phyloP scores from a whole-genome alignment of 2,888 invertebrate species.

The Opisthograptis luteolata region DNA sequence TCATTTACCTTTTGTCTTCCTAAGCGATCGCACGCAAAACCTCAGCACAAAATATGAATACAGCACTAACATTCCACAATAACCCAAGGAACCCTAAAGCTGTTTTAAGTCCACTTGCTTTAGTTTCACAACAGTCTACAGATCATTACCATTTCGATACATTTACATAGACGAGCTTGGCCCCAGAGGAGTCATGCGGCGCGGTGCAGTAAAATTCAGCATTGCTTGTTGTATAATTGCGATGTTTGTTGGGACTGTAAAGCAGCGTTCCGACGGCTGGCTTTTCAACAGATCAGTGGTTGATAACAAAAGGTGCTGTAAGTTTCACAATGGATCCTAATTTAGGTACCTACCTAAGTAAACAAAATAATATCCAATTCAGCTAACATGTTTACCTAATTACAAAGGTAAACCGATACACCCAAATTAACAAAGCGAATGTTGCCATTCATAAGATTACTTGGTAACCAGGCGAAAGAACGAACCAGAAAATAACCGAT shows the following conservation, averaged over 20 bases:
- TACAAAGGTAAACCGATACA: not conserved
- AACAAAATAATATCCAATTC: too few relatives aligned
- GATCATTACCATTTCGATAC: constrained; percentile 65
- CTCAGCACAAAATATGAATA: too few relatives aligned
- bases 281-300: too few relatives aligned
- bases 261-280: too few relatives aligned
- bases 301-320: too few relatives aligned
- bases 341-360: too few relatives aligned
- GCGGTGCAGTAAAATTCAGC: constrained; percentile 61
- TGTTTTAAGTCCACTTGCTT: constrained; percentile 11
- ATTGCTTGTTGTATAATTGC: constrained; percentile 51
- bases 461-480: too few relatives aligned
- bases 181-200: constrained; percentile 43
- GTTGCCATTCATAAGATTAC: not conserved
- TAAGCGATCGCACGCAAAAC: too few relatives aligned
- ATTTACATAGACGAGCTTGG: constrained; percentile 64
- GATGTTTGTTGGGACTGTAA: constrained; percentile 35
- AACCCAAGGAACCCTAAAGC: constrained; percentile 29
- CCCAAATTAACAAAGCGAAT: not conserved
- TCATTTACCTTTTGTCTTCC: too few relatives aligned
- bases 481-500: too few relatives aligned
- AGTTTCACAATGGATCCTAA: too few relatives aligned
- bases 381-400: constrained; percentile 1
- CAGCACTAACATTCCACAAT: constrained; percentile 9
- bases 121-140: constrained; percentile 32